Base-by-base conservation (phyloP, 2,113 vertebrate species). In the Rafetus swinhoei region DNA sequence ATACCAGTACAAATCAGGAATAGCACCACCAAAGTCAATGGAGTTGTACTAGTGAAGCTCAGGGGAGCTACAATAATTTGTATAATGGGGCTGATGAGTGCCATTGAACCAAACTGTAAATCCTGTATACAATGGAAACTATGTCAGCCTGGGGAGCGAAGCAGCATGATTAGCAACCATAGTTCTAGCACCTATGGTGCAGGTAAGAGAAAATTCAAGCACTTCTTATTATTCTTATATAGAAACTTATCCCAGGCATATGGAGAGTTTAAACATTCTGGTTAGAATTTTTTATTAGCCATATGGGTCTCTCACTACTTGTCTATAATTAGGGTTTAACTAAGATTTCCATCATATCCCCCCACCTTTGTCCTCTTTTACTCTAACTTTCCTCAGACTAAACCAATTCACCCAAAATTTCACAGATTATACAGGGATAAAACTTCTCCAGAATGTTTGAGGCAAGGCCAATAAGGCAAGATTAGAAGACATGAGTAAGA, bases 371-470 rank as follows among this genome's bases (percentile, higher is more conserved):
- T 72, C 65, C 65, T 35, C 65, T 21, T 24, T n/a, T 72, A 24
- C 3, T 84, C 92, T 9, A 45, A 45, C 27, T 91, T 32, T 45
- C 5, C 72, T 52, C 16, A 39, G 21, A 72, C 5, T 84, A 92
- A 87, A 79, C 2, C 4, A 39, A 32, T 3, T 15, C 62, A 55
- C 32, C 21, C 79, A 80, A 86, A 84, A 59, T 79, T 84, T 93
- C 0, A 69, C 9, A 0, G 2, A 3, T 56, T 85, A 4, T 9
- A 2, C 56, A 83, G 74, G 3, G 27, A 69, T 84, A 12, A 93
- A 94, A 76, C 3, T 27, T 94, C 87, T 74, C 65, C 59, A 50
- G 50, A 76, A 91, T 92, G 87, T 83, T 13, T 60, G 74, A 86
- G 79, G 25, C 15, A 91, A 13, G 62, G 14, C 81, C 81, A 74